Evolutionary conservation across 2,797 vertebrate species (phyloP), one percentile per base, ranked within the genome.

Genomic region (Chiloscyllium punctatum): DNA sequence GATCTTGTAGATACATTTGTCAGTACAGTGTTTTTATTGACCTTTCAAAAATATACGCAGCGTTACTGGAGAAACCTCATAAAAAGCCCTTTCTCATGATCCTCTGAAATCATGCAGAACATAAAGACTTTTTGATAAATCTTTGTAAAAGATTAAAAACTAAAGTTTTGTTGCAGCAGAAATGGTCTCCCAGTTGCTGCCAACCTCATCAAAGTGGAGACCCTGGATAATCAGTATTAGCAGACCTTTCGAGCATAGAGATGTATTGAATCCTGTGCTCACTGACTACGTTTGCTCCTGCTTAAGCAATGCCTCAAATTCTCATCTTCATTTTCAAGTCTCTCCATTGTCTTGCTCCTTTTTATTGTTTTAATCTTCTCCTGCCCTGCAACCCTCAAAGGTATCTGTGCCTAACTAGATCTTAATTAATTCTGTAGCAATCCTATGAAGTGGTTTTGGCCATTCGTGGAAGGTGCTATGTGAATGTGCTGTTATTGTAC

Each of bases 21-120:
- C 68, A 27, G 68, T 42, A 57, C 66, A 72, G 30, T 94, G 92
- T 72, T 48, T 94, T 72, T 23, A 48, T 7, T 94, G 66, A 94
- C 13, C 92, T 72, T 94, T 94, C n/a, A 66, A 94, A 42, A 23
- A 16, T 42, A 21, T 48, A n/a, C 5, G 15, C 25, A 30, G 72
- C 21, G 27, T 42, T 94, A n/a, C 92, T 72, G 23, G 57, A 71
- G 92, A 94, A 94, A 72, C 68, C 42, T 25, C 92, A 94, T 94
- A 48, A 48, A 37, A 69, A 25, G n/a, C 37, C 21, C 37, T 69
- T 42, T 68, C 91, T 23, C 91, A 23, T 71, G 21, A 37, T 27
- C 21, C 23, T 94, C 23, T 94, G 87, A 90, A 90, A 66, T 90
- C 87, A 66, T 88, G 30, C 87, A 88, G 87, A 88, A 33, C 48